Conservation (phyloP, 2,797 vertebrate genomes). For the Myiotriccus ornatus region DNA sequence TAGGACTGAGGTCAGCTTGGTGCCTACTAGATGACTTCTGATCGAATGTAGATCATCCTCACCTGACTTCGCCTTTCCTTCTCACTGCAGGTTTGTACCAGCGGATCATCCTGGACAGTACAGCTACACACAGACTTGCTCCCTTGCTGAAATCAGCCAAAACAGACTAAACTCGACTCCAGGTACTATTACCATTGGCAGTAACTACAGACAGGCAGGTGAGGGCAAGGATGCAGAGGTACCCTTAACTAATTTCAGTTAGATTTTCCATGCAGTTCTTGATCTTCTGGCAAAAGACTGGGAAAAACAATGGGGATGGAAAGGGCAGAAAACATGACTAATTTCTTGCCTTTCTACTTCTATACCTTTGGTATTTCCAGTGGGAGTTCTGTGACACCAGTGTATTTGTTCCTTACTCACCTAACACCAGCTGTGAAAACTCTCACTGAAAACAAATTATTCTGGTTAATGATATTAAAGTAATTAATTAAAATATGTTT, state of each 20-base stretch:
- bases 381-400: background rate
- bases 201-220: background rate
- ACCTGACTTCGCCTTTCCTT: background rate
- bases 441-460: background rate
- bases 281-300: background rate
- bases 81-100: background rate
- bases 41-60: accelerated
- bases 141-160: background rate
- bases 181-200: background rate
- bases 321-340: background rate
- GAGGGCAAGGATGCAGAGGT: background rate
- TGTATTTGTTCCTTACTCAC: background rate
- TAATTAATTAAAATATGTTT: background rate
- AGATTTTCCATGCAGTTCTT: background rate
- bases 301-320: background rate
- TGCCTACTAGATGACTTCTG: background rate
- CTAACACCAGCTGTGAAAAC: background rate
- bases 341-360: background rate
- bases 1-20: background rate
- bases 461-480: background rate
- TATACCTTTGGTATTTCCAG: background rate
- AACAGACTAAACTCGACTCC: background rate
- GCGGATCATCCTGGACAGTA: background rate
- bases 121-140: background rate
- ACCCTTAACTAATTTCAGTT: background rate